Base-by-base conservation (phyloP, 2,797 vertebrate species). In the Syngnathus acus region DNA sequence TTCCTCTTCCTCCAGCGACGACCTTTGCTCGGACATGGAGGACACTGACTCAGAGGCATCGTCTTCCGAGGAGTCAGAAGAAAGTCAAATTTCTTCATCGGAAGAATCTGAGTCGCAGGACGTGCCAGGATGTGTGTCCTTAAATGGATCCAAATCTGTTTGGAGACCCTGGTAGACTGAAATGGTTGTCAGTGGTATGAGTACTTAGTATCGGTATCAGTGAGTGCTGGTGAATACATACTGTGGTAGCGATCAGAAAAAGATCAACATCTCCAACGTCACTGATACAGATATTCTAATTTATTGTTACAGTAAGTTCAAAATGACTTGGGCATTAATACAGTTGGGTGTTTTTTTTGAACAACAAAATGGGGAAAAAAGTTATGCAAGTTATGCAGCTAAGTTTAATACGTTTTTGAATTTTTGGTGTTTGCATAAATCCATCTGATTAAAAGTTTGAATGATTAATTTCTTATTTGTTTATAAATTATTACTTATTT, bases 91-190 rank as follows among this genome's bases (percentile, higher is more conserved):
- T 6, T 84, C 90, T 1, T 82, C 89, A 6, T 78, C 81, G 0
- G 92, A 93, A 64, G 91, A 86, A 63, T 65, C 45, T 4, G 89
- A 91, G 13, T 73, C 82, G 54, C 86, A 79, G 0, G 77, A 85
- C 6, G 77, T 70, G 7, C 8, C 50, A 9, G 50, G 19, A n/a
- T 51, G 50, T 21, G 50, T 2, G 62, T 9, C 84, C 0, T 21
- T 88, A 2, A 65, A 68, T 59, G 73, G 66, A 54, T 85, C 87
- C 57, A 93, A 91, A 69, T 85, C 86, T 1, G 75, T 96, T 82
- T 98, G 96, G 95, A 95, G 96, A 77, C 96, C 96, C 0, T 98
- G 96, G 96, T 97, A 93, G 91, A 76, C 23, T 32, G 45, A 62
- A 51, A 9, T 66, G 62, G 47, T 72, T 69, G 26, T 43, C 13